Percentiles rank a stretch among this genome's conserved stretches.
Conservation (phyloP, 1,140 invertebrate genomes). For the Metopolophium dirhodum region DNA sequence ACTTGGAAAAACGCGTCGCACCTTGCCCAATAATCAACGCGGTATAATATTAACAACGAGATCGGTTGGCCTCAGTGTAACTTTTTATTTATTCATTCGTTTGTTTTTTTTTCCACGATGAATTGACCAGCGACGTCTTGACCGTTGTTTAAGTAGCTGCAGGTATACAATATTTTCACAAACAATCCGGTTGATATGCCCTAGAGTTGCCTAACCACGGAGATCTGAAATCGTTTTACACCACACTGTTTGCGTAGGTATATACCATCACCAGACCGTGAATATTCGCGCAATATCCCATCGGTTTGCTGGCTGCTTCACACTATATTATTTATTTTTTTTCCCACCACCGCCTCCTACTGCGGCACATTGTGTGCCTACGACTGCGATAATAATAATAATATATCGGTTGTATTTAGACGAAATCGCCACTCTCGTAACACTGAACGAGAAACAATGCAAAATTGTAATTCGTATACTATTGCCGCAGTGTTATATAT, state of each 20-base stretch:
- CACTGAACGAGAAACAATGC: not conserved
- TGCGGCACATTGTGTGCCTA: not conserved
- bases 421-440: not conserved
- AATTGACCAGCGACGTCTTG: not conserved
- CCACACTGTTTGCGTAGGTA: constrained; percentile 19
- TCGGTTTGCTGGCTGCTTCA: not conserved
- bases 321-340: not conserved
- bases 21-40: not conserved
- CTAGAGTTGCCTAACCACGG: not conserved
- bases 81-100: not conserved
- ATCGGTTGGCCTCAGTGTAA: constrained; percentile 1
- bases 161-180: not conserved
- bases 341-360: not conserved
- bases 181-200: not conserved
- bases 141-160: not conserved
- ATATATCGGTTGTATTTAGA: not conserved
- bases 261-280: constrained; percentile 15
- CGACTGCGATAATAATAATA: not conserved
- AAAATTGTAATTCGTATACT: not conserved
- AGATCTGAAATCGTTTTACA: constrained; percentile 34
- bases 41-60: not conserved
- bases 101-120: not conserved
- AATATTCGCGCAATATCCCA: constrained; percentile 40
- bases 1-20: not conserved
- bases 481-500: not conserved